A percentile compares a stretch with the other conserved stretches of the same genome.
These are phyloP conservation scores for Liopterus haemorrhoidalis DNA, from an alignment of 2,888 invertebrate genomes.

Conservation along the genomic window DNA sequence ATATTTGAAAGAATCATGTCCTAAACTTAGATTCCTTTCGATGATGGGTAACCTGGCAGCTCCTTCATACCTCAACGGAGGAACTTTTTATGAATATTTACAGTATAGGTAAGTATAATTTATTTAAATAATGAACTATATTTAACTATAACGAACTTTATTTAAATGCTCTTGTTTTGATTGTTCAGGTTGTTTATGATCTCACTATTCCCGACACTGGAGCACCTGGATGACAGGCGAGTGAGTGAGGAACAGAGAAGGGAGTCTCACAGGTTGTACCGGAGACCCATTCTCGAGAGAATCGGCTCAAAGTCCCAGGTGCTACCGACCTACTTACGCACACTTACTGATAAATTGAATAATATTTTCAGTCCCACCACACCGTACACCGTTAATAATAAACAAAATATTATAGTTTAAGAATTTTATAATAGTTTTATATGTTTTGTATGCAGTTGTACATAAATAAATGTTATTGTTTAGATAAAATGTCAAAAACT, in stretches of 20 bases:
- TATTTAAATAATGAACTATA: background rate
- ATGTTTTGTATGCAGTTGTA: too few relatives aligned
- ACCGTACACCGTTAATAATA: too few relatives aligned
- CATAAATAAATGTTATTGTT: too few relatives aligned
- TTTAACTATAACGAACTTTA: background rate
- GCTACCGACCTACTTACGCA: constrained; percentile 37
- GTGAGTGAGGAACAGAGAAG: constrained; percentile 60
- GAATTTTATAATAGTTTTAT: too few relatives aligned
- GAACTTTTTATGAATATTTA: constrained; percentile 66
- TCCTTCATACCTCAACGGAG: constrained; percentile 70
- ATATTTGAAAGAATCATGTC: constrained; percentile 63
- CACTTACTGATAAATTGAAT: constrained; percentile 35
- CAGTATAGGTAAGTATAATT: constrained; percentile 60
- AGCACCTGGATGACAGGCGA: constrained; percentile 64
- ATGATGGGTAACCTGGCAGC: constrained; percentile 82
- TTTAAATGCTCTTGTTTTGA: constrained; percentile 16
- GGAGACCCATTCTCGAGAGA: constrained; percentile 54
- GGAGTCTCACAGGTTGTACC: constrained; percentile 59
- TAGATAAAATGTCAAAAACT: too few relatives aligned
- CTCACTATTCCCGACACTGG: constrained; percentile 62
- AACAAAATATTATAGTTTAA: too few relatives aligned
- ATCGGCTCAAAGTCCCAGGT: constrained; percentile 38
- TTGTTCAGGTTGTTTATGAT: constrained; percentile 67
- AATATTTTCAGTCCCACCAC: constrained; percentile 32
- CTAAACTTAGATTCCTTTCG: constrained; percentile 68